These are phyloP conservation scores for Forbesichthys papilliferus DNA, from an alignment of 2,113 vertebrate genomes.

Conservation along the genomic window DNA sequence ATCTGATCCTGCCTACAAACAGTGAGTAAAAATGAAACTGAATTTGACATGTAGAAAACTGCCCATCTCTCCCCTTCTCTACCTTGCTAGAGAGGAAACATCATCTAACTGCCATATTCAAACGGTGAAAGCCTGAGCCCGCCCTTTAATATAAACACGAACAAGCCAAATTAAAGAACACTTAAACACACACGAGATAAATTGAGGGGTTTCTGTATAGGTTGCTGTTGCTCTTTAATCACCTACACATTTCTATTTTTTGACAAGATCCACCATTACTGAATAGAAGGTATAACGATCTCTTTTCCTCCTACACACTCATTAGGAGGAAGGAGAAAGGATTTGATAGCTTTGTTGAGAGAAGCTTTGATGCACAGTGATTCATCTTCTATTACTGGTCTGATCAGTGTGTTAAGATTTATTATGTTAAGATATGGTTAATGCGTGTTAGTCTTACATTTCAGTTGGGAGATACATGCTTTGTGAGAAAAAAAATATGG, in stretches of 20 bases:
- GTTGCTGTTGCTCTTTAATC: constrained; percentile 18
- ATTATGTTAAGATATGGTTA: constrained; percentile 39
- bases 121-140: too few species aligned
- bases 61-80: too few species aligned
- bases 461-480: constrained; percentile 40
- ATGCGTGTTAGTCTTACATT: constrained; percentile 35
- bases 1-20: neutral
- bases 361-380: constrained; percentile 25
- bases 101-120: too few species aligned
- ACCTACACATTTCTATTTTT: constrained; percentile 44
- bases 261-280: constrained; percentile 19
- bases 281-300: constrained; percentile 35
- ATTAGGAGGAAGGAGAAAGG: constrained; percentile 29
- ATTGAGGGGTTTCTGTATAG: constrained; percentile 39
- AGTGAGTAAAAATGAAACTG: too few species aligned
- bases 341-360: neutral
- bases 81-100: too few species aligned
- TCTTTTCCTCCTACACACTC: constrained; percentile 64
- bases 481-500: constrained; percentile 33
- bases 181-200: constrained; percentile 27
- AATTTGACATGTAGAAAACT: too few species aligned
- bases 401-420: constrained; percentile 39
- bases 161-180: neutral
- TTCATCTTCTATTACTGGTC: constrained; percentile 2
- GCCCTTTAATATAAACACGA: too few species aligned